phyloP scores from a whole-genome alignment of 2,113 vertebrate genomes.

The Plestiodon gilberti region DNA sequence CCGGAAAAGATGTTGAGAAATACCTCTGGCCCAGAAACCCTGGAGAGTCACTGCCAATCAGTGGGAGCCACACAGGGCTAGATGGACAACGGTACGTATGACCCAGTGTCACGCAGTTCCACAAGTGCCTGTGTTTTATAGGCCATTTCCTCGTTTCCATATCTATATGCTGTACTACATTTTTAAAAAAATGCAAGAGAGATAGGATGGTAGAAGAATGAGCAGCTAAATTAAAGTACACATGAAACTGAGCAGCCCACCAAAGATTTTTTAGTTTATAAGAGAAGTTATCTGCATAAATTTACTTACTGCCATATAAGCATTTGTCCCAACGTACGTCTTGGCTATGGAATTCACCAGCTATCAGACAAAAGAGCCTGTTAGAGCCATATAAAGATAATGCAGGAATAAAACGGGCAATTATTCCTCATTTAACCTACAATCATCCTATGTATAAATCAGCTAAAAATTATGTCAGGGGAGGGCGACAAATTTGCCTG shows the following conservation, averaged over 20 bases:
- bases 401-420: slow-evolving; percentile 86
- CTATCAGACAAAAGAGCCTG: slow-evolving; percentile 86
- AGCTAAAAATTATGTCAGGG: slow-evolving; percentile 79
- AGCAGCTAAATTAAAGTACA: neutral
- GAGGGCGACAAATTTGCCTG: slow-evolving; percentile 73
- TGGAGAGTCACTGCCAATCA: too few species aligned
- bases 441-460: slow-evolving; percentile 79
- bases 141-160: neutral
- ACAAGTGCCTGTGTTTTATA: too few species aligned
- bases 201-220: neutral
- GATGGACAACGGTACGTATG: too few species aligned
- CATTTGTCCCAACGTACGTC: slow-evolving; percentile 99
- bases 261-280: neutral
- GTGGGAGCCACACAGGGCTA: too few species aligned
- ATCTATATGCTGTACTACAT: neutral
- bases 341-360: slow-evolving; percentile 99
- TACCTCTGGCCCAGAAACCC: too few species aligned
- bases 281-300: slow-evolving; percentile 60
- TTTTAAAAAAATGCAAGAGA: neutral
- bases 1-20: too few species aligned
- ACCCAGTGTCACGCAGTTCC: too few species aligned
- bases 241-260: neutral
- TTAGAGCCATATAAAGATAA: slow-evolving; percentile 85
- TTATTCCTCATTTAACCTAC: slow-evolving; percentile 87
- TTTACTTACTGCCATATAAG: slow-evolving; percentile 97